These are phyloP conservation scores for Rhincodon typus DNA, from an alignment of 2,797 vertebrate species.

Conservation along the genomic window DNA sequence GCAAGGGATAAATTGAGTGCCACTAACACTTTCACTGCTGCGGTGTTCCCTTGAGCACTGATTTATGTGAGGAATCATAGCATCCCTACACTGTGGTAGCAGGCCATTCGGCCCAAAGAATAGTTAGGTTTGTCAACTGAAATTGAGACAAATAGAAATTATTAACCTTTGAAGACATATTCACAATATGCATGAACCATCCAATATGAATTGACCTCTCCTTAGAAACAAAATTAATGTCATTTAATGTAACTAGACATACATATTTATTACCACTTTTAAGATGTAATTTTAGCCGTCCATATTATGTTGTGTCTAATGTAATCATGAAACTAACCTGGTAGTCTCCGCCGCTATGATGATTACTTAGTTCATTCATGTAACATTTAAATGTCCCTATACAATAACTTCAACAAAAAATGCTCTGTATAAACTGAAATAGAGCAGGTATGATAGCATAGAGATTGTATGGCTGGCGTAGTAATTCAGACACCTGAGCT, in stretches of 20 bases:
- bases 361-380: neutral
- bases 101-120: too few species aligned
- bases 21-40: neutral
- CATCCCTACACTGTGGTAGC: too few species aligned
- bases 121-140: neutral
- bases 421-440: too few species aligned
- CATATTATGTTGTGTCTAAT: neutral
- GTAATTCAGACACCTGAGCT: neutral
- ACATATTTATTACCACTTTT: neutral
- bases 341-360: neutral
- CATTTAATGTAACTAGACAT: neutral
- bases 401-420: neutral
- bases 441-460: neutral
- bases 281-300: neutral
- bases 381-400: too few species aligned
- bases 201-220: neutral
- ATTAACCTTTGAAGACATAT: neutral
- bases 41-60: neutral
- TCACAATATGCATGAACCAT: neutral
- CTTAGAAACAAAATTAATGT: neutral
- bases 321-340: neutral
- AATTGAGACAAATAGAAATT: neutral
- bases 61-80: neutral
- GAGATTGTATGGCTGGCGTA: neutral
- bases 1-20: neutral